A percentile compares a stretch with the other conserved stretches of the same genome.
Conservation (phyloP, 2,113 vertebrate species). For the Antechinus stuartii region DNA sequence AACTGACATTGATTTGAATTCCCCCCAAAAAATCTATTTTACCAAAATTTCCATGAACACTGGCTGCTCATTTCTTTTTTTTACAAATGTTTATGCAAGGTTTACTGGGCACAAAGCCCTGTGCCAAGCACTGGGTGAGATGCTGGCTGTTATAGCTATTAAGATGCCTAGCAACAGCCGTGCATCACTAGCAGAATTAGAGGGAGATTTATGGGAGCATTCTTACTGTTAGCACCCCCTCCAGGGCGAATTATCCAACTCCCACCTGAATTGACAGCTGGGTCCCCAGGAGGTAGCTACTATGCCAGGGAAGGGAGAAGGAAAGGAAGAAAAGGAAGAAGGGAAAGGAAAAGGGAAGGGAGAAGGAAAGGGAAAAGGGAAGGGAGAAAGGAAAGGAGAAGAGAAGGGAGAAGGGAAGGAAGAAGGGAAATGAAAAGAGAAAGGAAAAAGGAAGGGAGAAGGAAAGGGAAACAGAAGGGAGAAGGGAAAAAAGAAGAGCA, state of each 20-base stretch:
- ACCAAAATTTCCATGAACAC: background rate
- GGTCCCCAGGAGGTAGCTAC: background rate
- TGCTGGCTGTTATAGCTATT: background rate
- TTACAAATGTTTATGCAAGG: background rate
- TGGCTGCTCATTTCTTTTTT: background rate
- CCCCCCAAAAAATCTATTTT: background rate
- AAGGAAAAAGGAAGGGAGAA: background rate
- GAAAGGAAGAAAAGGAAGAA: too few species aligned
- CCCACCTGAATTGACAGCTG: background rate
- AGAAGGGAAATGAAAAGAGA: too few species aligned
- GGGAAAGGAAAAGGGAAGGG: too few species aligned
- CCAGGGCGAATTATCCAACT: background rate
- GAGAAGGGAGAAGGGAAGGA: too few species aligned
- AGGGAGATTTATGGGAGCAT: background rate
- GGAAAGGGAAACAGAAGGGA: too few species aligned
- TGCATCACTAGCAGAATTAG: background rate
- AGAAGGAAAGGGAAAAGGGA: too few species aligned
- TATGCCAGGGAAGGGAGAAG: background rate
- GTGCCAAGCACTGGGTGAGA: background rate
- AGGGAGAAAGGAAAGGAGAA: too few species aligned
- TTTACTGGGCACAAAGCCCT: background rate
- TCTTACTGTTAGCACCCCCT: background rate
- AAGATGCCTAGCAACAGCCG: background rate
- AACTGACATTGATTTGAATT: background rate
- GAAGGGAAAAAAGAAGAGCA: too few species aligned